These are phyloP conservation scores for Zophobas morio DNA, from an alignment of 1,140 invertebrate genomes.

Conservation along the genomic window DNA sequence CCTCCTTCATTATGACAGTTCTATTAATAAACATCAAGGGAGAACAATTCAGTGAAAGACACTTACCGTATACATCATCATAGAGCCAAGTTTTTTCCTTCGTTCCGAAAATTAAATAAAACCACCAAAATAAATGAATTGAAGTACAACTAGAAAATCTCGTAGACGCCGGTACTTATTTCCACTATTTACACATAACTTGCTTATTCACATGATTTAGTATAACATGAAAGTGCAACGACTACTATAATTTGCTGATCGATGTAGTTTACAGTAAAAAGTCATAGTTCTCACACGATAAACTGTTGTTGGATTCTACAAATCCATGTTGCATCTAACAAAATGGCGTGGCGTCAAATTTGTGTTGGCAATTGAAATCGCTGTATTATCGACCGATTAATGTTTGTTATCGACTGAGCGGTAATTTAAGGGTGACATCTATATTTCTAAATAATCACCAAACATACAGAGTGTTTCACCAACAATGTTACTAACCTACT, in stretches of 20 bases:
- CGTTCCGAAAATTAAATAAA: conserved; percentile 38
- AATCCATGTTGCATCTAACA: conserved; percentile 52
- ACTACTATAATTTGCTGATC: conserved; percentile 2
- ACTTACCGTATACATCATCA: conserved; percentile 73
- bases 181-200: conserved; percentile 22
- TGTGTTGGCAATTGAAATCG: conserved; percentile 5
- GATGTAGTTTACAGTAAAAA: conserved; percentile 16
- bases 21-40: conserved; percentile 41
- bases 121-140: conserved; percentile 21
- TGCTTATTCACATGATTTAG: conserved; percentile 26
- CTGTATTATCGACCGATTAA: conserved; percentile 44
- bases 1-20: conserved; percentile 35
- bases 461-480: background rate
- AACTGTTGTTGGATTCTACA: conserved; percentile 21
- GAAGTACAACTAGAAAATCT: conserved; percentile 11
- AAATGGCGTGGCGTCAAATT: conserved; percentile 56
- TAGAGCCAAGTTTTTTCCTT: conserved; percentile 48
- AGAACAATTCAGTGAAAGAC: conserved; percentile 16
- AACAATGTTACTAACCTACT: too few relatives aligned
- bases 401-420: background rate
- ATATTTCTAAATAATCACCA: background rate
- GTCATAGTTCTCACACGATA: conserved; percentile 45
- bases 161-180: conserved; percentile 27
- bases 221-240: conserved; percentile 11
- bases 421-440: background rate